Evolutionary conservation across 2,113 vertebrate species (phyloP).

Genomic region (Pardalotus punctatus): DNA sequence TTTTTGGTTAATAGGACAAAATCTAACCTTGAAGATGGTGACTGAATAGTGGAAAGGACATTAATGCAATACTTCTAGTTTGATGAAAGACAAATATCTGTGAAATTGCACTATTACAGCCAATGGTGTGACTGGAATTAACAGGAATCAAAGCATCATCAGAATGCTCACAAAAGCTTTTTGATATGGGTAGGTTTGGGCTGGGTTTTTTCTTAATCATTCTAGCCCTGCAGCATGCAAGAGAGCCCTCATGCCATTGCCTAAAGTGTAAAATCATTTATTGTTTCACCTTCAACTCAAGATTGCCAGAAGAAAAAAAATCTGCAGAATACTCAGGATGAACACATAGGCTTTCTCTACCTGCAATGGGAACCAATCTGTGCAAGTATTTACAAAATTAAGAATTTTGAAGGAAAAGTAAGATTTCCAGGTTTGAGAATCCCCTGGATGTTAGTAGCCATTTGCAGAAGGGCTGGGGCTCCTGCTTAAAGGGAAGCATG

Average conservation of each 20-base stretch:
- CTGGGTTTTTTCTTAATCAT: neutral
- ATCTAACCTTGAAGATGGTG: neutral
- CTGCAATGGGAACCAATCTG: rapidly evolving
- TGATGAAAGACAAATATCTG: neutral
- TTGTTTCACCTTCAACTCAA: neutral
- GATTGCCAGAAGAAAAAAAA: neutral
- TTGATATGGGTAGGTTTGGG: neutral
- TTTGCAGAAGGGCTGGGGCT: neutral
- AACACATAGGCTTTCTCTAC: neutral
- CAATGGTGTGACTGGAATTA: neutral
- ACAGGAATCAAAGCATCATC: neutral
- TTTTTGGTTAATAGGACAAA: no score
- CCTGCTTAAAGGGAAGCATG: neutral
- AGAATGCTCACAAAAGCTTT: neutral
- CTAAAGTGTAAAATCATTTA: neutral
- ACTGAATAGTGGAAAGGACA: neutral
- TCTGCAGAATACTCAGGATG: neutral
- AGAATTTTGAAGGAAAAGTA: neutral
- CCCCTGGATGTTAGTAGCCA: neutral
- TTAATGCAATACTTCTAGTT: neutral
- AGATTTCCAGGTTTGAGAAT: neutral
- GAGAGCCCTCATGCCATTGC: rapidly evolving
- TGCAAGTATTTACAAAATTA: neutral
- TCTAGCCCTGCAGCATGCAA: neutral
- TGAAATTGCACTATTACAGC: neutral